These are phyloP conservation scores for Danionella dracula DNA, from an alignment of 2,797 vertebrate genomes.

Conservation along the genomic window DNA sequence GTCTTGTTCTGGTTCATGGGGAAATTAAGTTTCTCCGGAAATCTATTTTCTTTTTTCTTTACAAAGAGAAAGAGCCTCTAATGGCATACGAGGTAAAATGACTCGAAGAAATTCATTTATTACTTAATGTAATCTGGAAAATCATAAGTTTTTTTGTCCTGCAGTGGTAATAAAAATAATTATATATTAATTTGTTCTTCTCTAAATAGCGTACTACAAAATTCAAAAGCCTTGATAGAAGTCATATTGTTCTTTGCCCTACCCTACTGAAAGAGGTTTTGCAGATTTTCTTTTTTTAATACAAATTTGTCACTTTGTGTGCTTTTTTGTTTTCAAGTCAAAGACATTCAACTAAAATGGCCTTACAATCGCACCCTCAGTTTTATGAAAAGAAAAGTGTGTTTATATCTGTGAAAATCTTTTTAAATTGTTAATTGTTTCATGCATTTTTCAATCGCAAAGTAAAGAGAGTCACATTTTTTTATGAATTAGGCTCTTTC, in stretches of 20 bases:
- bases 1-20: constrained; percentile 73
- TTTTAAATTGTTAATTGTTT: constrained; percentile 21
- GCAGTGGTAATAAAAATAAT: constrained; percentile 67
- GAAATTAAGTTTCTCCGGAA: constrained; percentile 76
- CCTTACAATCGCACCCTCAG: constrained; percentile 34
- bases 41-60: constrained; percentile 46
- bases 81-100: constrained; percentile 65
- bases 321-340: too few relatives aligned
- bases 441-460: too few relatives aligned
- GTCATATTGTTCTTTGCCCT: constrained; percentile 62
- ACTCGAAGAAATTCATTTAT: constrained; percentile 69
- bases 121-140: constrained; percentile 68
- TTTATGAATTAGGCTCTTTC: too few relatives aligned
- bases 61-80: constrained; percentile 52
- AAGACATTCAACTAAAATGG: constrained; percentile 42
- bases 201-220: constrained; percentile 66
- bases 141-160: constrained; percentile 65
- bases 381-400: constrained; percentile 20
- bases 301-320: constrained; percentile 45
- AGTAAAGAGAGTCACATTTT: too few relatives aligned
- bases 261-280: constrained; percentile 58
- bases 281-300: constrained; percentile 49
- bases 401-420: constrained; percentile 16
- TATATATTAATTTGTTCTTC: constrained; percentile 68
- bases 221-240: constrained; percentile 66